Percentiles rank a stretch among this genome's conserved stretches.
These are phyloP conservation scores for Lithobates sylvaticus DNA, from an alignment of 2,797 vertebrate species.

Conservation along the genomic window DNA sequence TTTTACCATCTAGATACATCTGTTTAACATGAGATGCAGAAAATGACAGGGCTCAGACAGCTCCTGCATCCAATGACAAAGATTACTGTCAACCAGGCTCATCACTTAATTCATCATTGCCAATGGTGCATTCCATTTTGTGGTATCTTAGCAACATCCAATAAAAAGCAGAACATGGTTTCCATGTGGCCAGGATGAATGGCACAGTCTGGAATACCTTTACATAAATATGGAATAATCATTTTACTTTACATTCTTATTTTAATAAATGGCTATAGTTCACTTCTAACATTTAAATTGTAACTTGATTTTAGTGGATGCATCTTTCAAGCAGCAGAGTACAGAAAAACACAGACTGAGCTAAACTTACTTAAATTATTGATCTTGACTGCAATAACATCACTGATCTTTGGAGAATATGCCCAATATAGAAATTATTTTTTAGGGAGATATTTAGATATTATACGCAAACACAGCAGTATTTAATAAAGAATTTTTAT, in stretches of 20 bases:
- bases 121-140: slow-evolving; percentile 91
- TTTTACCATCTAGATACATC: slow-evolving; percentile 89
- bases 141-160: slow-evolving; percentile 97
- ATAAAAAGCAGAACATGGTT: slow-evolving; percentile 79
- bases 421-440: neutral
- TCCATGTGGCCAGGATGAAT: slow-evolving; percentile 80
- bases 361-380: slow-evolving; percentile 30
- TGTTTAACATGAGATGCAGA: slow-evolving; percentile 97
- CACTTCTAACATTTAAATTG: slow-evolving; percentile 77
- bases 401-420: too few species aligned
- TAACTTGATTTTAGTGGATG: slow-evolving; percentile 63
- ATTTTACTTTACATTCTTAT: slow-evolving; percentile 89
- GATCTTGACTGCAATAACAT: slow-evolving; percentile 23
- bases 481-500: too few species aligned
- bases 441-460: neutral
- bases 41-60: slow-evolving; percentile 98
- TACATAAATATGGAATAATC: slow-evolving; percentile 84
- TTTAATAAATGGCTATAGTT: slow-evolving; percentile 85
- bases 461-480: neutral
- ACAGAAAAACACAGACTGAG: neutral
- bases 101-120: slow-evolving; percentile 98
- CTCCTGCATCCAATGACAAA: slow-evolving; percentile 96
- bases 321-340: slow-evolving; percentile 18
- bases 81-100: slow-evolving; percentile 91
- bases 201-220: slow-evolving; percentile 87